A percentile compares a stretch with the other conserved stretches of the same genome.
phyloP scores from a whole-genome alignment of 2,797 vertebrate species.

The Enteromius paludinosus region DNA sequence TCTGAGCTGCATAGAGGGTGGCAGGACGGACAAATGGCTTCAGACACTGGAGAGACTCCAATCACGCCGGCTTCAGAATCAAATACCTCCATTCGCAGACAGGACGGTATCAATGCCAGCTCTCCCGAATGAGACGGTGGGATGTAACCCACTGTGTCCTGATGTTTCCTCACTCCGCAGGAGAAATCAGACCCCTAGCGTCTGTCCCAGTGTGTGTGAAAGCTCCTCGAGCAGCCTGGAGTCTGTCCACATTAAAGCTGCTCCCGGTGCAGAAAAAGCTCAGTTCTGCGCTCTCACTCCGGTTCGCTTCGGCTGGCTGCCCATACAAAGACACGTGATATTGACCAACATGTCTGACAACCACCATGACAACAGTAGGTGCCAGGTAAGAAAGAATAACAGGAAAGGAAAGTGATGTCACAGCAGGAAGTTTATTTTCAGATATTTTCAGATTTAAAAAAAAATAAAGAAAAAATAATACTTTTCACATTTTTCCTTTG shows the following conservation, averaged over 20 bases:
- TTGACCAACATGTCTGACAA: conserved; percentile 48
- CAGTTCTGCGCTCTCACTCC: conserved; percentile 69
- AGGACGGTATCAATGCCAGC: conserved; percentile 63
- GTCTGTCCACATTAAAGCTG: conserved; percentile 69
- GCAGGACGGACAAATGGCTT: conserved; percentile 72
- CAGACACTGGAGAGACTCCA: conserved; percentile 68
- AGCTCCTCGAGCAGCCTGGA: conserved; percentile 72
- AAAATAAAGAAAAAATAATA: no score
- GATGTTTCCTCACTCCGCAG: conserved; percentile 51
- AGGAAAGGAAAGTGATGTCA: not conserved
- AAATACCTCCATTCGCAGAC: conserved; percentile 53
- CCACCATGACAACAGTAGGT: conserved; percentile 50
- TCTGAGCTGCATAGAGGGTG: conserved; percentile 75
- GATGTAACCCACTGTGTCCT: conserved; percentile 34
- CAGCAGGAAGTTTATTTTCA: not conserved
- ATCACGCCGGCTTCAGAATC: conserved; percentile 38
- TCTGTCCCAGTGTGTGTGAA: conserved; percentile 60
- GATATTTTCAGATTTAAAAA: not conserved
- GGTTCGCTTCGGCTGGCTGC: conserved; percentile 79
- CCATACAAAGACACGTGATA: conserved; percentile 71
- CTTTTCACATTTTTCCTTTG: not conserved
- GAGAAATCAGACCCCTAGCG: conserved; percentile 58
- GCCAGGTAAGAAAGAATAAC: conserved; percentile 67
- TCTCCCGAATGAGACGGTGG: conserved; percentile 44
- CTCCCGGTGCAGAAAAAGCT: conserved; percentile 67